Evolutionary conservation across 2,797 vertebrate species (phyloP), one percentile per base, ranked within the genome.

Genomic region (Hylomyscus alleni): DNA sequence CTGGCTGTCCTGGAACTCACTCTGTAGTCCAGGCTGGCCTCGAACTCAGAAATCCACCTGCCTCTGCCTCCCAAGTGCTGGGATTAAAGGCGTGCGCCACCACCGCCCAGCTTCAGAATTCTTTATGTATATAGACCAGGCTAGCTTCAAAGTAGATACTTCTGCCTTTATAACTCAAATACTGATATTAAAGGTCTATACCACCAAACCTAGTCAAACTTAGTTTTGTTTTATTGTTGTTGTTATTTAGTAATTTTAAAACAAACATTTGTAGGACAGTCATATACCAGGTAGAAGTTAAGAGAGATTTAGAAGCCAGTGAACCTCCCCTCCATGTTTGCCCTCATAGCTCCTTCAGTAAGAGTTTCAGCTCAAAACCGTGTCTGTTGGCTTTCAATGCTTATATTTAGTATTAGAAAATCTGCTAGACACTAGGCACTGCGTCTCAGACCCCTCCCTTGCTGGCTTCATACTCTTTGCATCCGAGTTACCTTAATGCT

Each of bases 401-500:
- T 81, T 76, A 34, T 34, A 4, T 93, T 91, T 77, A 67, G 56
- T 31, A 47, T 40, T 52, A 67, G 52, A 95, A 50, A 24, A 40
- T 93, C 88, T 89, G 47, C 50, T 52, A 26, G 72, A 50, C 44
- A 12, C 73, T 50, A 37, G n/a, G 12, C 52, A 34, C 76, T 22
- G 1, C 40, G 29, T 77, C 62, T 67, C 54, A 37, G 60, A 69
- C 44, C 34, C 26, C 50, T 29, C 62, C 40, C 4, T 69, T 75
- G 77, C 47, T 69, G 62, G 54, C 77, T 89, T 44, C 44, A 37
- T 9, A 0, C 56, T 54, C 22, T 87, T 58, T 72, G 77, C 90
- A 93, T 44, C 86, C 72, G 15, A 82, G 2, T 84, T 82, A 9
- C 88, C 84, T 97, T 50, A 83, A 56, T 96, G 72, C 97, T 96